phyloP scores from a whole-genome alignment of 2,888 invertebrate species.

The Stenotaenia linearis region DNA sequence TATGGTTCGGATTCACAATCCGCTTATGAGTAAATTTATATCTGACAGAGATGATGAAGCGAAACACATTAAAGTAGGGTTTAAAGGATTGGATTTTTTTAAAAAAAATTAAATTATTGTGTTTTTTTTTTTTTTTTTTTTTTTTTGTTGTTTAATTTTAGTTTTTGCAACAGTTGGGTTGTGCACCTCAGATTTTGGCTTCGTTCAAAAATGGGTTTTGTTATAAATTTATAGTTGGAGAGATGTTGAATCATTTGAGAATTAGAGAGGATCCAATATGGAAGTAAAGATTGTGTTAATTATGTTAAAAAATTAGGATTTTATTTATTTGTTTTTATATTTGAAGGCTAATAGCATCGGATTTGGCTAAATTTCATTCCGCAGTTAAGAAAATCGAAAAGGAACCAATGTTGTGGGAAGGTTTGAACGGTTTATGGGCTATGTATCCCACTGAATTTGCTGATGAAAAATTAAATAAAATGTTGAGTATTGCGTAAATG shows the following conservation, averaged over 20 bases:
- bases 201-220: slow-evolving; percentile 24
- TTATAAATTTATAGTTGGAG: slow-evolving; percentile 17
- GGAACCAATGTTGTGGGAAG: neutral
- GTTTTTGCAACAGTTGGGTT: neutral
- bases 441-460: neutral
- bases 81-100: no score
- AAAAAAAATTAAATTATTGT: neutral
- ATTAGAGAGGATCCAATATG: slow-evolving; percentile 17
- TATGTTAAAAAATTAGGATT: no score
- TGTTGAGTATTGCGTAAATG: no score
- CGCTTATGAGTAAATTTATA: neutral
- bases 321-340: no score
- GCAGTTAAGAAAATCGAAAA: neutral
- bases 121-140: neutral
- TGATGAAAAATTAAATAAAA: neutral
- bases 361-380: slow-evolving; percentile 24
- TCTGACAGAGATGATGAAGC: neutral
- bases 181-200: slow-evolving; percentile 4
- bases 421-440: neutral
- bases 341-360: neutral
- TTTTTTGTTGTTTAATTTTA: neutral
- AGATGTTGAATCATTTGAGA: neutral
- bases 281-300: no score
- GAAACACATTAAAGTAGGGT: neutral
- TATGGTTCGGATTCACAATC: neutral